Evolutionary conservation across 1,140 invertebrate genomes (phyloP), one percentile per base, ranked within the genome.

Genomic region (Lepidostoma basale): DNA sequence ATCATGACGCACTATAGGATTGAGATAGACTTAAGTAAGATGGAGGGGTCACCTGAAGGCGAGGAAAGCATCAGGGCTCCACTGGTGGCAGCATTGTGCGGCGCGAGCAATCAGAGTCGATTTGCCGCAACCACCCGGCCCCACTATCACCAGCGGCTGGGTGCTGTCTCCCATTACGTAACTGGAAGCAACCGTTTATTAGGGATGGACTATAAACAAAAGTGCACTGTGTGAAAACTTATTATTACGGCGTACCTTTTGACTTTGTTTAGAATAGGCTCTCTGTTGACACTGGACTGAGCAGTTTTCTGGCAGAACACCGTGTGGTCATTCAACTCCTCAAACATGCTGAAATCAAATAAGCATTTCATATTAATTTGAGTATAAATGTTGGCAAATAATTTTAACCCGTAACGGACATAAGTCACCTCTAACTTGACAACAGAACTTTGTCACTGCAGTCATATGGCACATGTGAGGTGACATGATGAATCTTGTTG

Each of bases 111-210:
- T 80, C 3, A 94, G 78, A 3, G 90, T 89, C 2, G 90, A 92
- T 79, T 94, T 94, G 0, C 93, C 93, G 78, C 90, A 90, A 16
- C 93, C 93, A 9, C 87, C 83, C 26, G 88, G 86, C 0, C 93
- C 93, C 67, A 90, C 86, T n/a, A 95, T 76, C 10, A 94, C 85
- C 54, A 94, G 78, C 0, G 91, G 91, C 33, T 77, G 74, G 0
- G 84, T 77, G n/a, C 79, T 84, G 33, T 85, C 84, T 36, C 88
- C 86, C 1, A 82, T 83, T 5, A 92, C 79, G 74, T 94, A 93
- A n/a, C 87, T 89, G 75, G 16, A 78, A 75, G 45, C n/a, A 56
- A 8, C 4, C 66, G 22, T 9, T 42, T 9, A 18, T 16, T 22
- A 4, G 64, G 59, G 59, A 47, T 56, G 16, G 8, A 44, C 3